Percentiles rank a stretch among this genome's conserved stretches.
Evolutionary conservation across 2,113 vertebrate species (phyloP).

Genomic region (Salvelinus sp.): DNA sequence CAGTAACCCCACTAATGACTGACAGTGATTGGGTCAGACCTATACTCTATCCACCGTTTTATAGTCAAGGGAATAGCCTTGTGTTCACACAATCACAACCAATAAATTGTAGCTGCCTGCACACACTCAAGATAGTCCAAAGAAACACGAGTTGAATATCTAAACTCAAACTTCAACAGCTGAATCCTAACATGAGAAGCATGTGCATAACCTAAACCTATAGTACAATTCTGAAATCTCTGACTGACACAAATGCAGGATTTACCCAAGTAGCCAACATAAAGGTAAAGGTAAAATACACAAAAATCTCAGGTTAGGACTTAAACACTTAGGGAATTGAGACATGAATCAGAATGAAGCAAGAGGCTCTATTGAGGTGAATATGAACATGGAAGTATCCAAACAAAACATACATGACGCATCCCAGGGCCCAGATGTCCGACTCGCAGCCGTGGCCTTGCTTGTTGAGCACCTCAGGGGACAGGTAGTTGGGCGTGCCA

Average conservation of each 20-base stretch:
- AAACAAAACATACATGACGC: constrained; percentile 83
- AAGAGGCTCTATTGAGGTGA: neutral
- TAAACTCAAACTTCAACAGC: neutral
- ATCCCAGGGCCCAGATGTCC: constrained; percentile 87
- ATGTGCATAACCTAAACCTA: too few relatives aligned
- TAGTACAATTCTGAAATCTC: too few relatives aligned
- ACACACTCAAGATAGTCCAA: neutral
- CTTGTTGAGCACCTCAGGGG: constrained; percentile 87
- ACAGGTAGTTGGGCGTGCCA: constrained; percentile 87
- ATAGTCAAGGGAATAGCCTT: too few relatives aligned
- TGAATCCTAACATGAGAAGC: neutral
- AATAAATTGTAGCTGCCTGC: too few relatives aligned
- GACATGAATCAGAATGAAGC: neutral
- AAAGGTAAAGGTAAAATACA: neutral
- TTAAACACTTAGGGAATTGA: neutral
- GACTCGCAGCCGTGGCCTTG: constrained; percentile 87
- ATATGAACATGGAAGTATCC: neutral
- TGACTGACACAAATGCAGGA: too few relatives aligned
- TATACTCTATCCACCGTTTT: neutral
- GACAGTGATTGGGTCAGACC: neutral
- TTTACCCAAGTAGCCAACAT: neutral
- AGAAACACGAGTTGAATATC: neutral
- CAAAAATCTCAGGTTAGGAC: neutral
- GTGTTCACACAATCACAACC: too few relatives aligned
- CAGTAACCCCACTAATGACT: neutral